phyloP scores from a whole-genome alignment of 2,113 vertebrate genomes.

The Caranx melampygus region DNA sequence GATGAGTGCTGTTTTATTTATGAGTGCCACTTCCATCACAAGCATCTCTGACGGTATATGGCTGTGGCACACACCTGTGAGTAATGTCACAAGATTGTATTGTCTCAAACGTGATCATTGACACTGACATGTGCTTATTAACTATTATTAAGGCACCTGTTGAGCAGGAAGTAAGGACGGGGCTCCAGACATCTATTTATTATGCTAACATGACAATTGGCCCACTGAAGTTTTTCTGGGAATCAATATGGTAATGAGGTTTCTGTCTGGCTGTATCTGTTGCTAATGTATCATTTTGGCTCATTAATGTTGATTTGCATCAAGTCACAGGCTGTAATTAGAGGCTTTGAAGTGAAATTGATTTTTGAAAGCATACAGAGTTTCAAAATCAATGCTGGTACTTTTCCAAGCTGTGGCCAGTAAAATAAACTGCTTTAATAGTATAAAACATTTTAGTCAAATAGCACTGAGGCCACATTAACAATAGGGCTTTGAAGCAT shows the following conservation, averaged over 20 bases:
- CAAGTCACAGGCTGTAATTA: slow-evolving; percentile 45
- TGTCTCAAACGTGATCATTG: slow-evolving; percentile 51
- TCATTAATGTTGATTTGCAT: slow-evolving; percentile 48
- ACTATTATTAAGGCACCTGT: slow-evolving; percentile 53
- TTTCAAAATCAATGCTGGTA: slow-evolving; percentile 10
- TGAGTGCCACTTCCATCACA: slow-evolving; percentile 32
- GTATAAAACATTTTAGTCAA: neutral
- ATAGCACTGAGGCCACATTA: neutral
- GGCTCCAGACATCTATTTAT: slow-evolving; percentile 37
- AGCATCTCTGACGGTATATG: slow-evolving; percentile 1
- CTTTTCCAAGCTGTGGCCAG: neutral
- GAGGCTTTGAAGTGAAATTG: slow-evolving; percentile 7
- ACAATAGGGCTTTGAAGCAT: no score
- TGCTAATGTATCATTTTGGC: slow-evolving; percentile 47
- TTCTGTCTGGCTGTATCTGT: slow-evolving; percentile 25
- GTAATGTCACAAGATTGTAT: slow-evolving; percentile 36
- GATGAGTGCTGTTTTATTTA: slow-evolving; percentile 59
- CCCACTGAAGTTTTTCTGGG: slow-evolving; percentile 23
- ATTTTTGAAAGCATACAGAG: slow-evolving; percentile 28
- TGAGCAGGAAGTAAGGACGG: neutral
- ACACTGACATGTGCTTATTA: slow-evolving; percentile 56
- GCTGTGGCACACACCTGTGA: slow-evolving; percentile 16
- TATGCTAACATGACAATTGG: slow-evolving; percentile 34
- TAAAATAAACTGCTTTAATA: neutral
- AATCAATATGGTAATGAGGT: slow-evolving; percentile 51